Percentiles rank a stretch among this genome's conserved stretches.
Evolutionary conservation across 35 echinoderm and acorn worm species (phyloP).

Genomic region (Diadema setosum): DNA sequence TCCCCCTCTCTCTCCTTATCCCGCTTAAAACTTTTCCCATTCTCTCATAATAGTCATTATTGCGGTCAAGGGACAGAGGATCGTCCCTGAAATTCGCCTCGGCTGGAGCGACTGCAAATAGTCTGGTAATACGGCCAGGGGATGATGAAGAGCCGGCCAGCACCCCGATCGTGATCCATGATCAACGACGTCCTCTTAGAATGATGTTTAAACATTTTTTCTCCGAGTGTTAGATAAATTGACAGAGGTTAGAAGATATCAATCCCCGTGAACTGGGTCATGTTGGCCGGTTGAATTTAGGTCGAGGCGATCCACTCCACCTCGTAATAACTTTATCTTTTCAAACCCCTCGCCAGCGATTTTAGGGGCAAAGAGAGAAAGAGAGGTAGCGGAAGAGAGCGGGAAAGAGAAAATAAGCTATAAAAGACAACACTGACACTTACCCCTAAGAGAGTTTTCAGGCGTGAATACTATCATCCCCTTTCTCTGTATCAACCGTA

Average conservation of each 20-base stretch:
- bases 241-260: slow-evolving; percentile 5
- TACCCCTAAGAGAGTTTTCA: background rate
- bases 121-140: background rate
- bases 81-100: too few relatives aligned
- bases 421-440: too few relatives aligned
- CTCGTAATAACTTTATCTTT: slow-evolving; percentile 4
- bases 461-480: background rate
- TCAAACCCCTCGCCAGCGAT: too few relatives aligned
- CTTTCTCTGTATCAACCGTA: background rate
- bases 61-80: too few relatives aligned
- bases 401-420: too few relatives aligned
- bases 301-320: background rate
- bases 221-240: slow-evolving; percentile 26
- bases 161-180: background rate
- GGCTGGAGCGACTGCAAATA: background rate
- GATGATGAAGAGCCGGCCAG: background rate
- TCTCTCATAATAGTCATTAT: too few relatives aligned
- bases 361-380: background rate
- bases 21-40: too few relatives aligned
- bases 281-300: background rate
- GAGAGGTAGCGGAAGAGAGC: too few relatives aligned
- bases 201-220: slow-evolving; percentile 20
- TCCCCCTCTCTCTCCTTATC: too few relatives aligned
- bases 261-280: slow-evolving; percentile 14
- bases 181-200: background rate